Evolutionary conservation across 2,797 vertebrate genomes (phyloP).

Genomic region (Champsocephalus gunnari): DNA sequence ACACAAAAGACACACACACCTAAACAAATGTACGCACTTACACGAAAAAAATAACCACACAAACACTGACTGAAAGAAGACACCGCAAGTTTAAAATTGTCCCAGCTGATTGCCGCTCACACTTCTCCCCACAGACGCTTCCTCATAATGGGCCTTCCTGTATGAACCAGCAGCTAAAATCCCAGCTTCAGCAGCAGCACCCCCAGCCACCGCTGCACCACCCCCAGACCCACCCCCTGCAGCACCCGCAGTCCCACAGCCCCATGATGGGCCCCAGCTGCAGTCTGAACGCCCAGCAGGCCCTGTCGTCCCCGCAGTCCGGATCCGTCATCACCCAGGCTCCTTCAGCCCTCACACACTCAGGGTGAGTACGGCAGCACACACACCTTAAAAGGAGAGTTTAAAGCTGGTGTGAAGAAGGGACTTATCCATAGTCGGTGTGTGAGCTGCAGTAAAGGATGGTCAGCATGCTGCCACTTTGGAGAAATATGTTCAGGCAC

Average conservation of each 20-base stretch:
- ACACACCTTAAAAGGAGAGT: not conserved
- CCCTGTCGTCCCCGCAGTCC: conserved; percentile 92
- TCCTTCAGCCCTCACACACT: conserved; percentile 84
- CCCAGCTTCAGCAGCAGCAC: conserved; percentile 87
- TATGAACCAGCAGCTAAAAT: conserved; percentile 86
- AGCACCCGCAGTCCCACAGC: conserved; percentile 75
- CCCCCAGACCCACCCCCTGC: conserved; percentile 84
- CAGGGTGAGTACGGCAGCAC: conserved; percentile 83
- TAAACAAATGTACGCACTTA: conserved; percentile 3
- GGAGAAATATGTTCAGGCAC: too few species aligned
- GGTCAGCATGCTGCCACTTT: too few species aligned
- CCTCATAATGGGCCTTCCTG: conserved; percentile 89
- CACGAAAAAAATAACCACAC: conserved; percentile 8
- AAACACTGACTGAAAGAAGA: conserved; percentile 23
- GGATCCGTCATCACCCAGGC: conserved; percentile 96
- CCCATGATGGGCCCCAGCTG: conserved; percentile 76
- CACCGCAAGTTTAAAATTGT: conserved; percentile 25
- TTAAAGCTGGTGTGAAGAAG: too few species aligned
- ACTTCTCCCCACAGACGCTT: conserved; percentile 88
- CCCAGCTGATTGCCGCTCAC: conserved; percentile 52
- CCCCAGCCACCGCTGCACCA: conserved; percentile 90
- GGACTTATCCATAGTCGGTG: too few species aligned
- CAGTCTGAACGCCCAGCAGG: conserved; percentile 86
- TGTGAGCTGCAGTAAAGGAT: too few species aligned
- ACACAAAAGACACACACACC: conserved; percentile 26